These are phyloP conservation scores for Acropternis orthonyx DNA, from an alignment of 2,797 vertebrate species.

Conservation along the genomic window DNA sequence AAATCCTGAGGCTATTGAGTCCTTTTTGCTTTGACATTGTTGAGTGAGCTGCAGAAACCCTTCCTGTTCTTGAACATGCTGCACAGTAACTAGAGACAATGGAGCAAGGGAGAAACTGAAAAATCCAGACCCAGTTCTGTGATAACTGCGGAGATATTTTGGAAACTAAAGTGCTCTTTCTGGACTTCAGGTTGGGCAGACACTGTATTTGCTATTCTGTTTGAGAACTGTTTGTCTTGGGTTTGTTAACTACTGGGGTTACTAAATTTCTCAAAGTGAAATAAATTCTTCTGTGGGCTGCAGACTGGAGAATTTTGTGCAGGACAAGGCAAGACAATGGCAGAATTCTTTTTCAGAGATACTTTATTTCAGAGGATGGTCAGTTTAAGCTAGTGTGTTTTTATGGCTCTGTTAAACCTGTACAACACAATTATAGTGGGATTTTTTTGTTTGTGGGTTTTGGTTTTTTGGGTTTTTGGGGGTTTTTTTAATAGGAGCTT, in stretches of 20 bases:
- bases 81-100: neutral
- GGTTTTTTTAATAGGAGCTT: neutral
- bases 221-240: neutral
- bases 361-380: neutral
- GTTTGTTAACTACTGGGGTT: neutral
- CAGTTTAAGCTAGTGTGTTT: neutral
- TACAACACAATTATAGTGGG: neutral
- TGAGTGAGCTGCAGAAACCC: neutral
- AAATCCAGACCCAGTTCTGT: neutral
- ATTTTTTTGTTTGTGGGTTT: neutral
- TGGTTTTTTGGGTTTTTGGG: neutral
- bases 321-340: neutral
- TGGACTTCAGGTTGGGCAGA: slow-evolving; percentile 5
- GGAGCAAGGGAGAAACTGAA: neutral
- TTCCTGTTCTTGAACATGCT: neutral
- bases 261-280: neutral
- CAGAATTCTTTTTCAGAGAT: neutral
- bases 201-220: neutral
- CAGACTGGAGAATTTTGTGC: neutral
- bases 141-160: neutral
- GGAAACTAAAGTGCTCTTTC: neutral
- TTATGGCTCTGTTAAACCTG: neutral
- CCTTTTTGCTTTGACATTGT: neutral
- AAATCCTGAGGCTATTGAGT: neutral
- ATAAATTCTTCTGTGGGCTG: neutral